A percentile compares a stretch with the other conserved stretches of the same genome.
phyloP scores from a whole-genome alignment of 2,113 vertebrate species.

The Rhinoderma darwinii region DNA sequence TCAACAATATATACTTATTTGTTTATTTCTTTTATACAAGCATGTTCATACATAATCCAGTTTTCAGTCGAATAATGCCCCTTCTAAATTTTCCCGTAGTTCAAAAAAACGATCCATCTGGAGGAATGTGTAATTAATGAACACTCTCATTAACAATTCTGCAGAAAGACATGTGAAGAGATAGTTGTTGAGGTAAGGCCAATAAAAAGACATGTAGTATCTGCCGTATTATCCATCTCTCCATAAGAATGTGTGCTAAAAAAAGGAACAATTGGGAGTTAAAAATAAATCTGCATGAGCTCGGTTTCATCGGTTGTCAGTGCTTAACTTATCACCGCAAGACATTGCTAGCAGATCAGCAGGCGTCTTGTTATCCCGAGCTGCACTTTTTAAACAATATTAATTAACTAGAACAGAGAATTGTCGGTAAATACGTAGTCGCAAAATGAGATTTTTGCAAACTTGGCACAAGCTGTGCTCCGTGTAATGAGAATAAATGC shows the following conservation, averaged over 20 bases:
- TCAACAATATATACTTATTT: background rate
- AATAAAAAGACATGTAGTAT: conserved; percentile 9
- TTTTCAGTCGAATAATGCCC: background rate
- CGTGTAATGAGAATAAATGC: conserved; percentile 9
- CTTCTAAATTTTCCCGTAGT: background rate
- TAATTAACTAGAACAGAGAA: conserved; percentile 26
- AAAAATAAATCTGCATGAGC: conserved; percentile 46
- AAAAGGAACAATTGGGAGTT: conserved; percentile 51
- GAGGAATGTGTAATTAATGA: conserved; percentile 34
- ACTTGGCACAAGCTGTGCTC: background rate
- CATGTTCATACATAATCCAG: background rate
- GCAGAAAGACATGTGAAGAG: background rate
- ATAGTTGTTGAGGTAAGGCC: background rate
- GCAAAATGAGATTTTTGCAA: background rate
- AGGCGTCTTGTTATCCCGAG: conserved; percentile 2
- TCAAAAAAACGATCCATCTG: conserved; percentile 8
- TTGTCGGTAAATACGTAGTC: conserved; percentile 19
- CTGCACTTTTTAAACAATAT: conserved; percentile 34
- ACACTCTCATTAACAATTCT: conserved; percentile 12
- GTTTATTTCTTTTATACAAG: background rate
- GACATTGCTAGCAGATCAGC: conserved; percentile 41
- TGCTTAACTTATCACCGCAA: conserved; percentile 47
- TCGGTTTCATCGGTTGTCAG: conserved; percentile 46
- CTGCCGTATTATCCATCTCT: background rate
- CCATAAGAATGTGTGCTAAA: conserved; percentile 17